Evolutionary conservation across 2,888 invertebrate species (phyloP), one percentile per base, ranked within the genome.

Genomic region (Antitype chi): DNA sequence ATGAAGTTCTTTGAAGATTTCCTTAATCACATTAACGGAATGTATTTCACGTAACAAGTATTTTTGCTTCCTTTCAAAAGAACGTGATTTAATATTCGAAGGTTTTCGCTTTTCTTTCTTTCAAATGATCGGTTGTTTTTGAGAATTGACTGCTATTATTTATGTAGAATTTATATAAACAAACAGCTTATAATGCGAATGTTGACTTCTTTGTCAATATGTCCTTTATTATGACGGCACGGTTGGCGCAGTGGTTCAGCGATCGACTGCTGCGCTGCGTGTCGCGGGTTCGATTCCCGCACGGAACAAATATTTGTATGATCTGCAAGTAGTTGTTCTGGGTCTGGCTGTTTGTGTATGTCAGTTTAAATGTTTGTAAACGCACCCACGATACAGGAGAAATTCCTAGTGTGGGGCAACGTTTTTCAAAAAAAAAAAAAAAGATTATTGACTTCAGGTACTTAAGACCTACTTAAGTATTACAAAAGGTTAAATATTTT

Each of bases 11-110:
- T 86, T 87, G 80, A 85, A 82, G 74, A 78, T 78, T 78, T 49
- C 28, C 23, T 52, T 78, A 82, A 86, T 87, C 76, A 77, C 74
- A 74, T 85, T 87, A 87, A 67, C 38, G 82, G 70, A 63, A 79
- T 85, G 66, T 77, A 76, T 85, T 80, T 70, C 62, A 69, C 28
- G 60, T 73, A 57, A 52, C 64, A 64, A 64, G 60, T 55, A 85
- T 69, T 74, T 78, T 74, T 76, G 64, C 38, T 73, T 32, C 17
- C 28, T 62, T 32, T 69, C 32, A 80, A 79, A 70, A 73, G 73
- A 62, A 68, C 28, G 20, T 74, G 52, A 68, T 78, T 78, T 66
- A 57, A 77, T 87, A 79, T 74, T 63, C 3, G 15, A 49, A 57
- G 28, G 62, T 63, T 62, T 28, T 60, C 43, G n/a, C 70, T 86